phyloP scores from a whole-genome alignment of 2,113 vertebrate genomes.

The Saiga tatarica region DNA sequence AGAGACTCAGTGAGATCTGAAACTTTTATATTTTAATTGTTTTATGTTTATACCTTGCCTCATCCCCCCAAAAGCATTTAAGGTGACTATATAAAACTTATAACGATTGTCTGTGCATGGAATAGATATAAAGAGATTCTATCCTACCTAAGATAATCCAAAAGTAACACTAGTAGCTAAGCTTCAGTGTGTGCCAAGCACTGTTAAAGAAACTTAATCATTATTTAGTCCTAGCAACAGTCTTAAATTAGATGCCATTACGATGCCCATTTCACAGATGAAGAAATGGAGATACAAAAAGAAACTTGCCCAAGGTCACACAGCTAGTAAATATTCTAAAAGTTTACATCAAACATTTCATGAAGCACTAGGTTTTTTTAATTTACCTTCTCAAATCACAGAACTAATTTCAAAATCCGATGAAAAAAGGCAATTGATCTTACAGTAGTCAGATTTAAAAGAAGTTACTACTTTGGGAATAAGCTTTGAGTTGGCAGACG shows the following conservation, averaged over 20 bases:
- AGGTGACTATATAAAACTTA: not conserved
- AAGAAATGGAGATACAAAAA: constrained; percentile 19
- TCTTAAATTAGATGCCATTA: not conserved
- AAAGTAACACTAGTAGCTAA: constrained; percentile 29
- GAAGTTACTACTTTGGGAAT: not conserved
- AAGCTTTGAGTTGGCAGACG: not conserved
- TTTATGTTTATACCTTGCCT: not conserved
- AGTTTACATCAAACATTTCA: too few relatives aligned
- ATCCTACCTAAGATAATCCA: not conserved
- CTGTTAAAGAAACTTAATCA: not conserved
- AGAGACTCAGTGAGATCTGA: not conserved
- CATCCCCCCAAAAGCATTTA: not conserved
- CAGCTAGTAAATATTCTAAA: not conserved
- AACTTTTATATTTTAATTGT: constrained; percentile 23
- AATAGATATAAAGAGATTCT: not conserved
- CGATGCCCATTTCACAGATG: not conserved
- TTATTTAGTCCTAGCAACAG: constrained; percentile 25
- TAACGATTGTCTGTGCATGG: not conserved
- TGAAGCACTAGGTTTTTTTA: not conserved
- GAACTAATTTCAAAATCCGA: not conserved
- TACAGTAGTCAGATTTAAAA: not conserved
- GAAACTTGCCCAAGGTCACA: constrained; percentile 1
- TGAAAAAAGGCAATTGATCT: not conserved
- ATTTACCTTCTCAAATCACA: not conserved
- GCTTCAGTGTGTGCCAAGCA: not conserved